Conservation (phyloP, 1,140 invertebrate species). For the Drosophila mayri region DNA sequence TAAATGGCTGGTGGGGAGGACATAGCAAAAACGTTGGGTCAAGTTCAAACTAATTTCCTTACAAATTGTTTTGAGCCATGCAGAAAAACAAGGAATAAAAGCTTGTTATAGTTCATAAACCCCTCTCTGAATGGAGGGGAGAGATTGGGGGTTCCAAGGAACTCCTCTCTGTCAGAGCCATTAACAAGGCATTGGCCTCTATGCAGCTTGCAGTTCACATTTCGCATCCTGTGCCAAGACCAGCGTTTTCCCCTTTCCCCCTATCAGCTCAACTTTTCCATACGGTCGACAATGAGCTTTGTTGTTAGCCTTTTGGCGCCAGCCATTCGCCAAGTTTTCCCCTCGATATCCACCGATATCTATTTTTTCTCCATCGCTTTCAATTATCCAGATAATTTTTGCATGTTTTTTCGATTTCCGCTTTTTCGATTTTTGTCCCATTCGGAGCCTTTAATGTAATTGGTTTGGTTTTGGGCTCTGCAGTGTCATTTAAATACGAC, state of each 20-base stretch:
- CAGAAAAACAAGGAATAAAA: conserved; percentile 31
- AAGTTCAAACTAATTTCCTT: conserved; percentile 73
- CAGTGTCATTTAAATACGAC: conserved; percentile 33
- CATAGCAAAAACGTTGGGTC: conserved; percentile 54
- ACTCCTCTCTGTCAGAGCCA: conserved; percentile 54
- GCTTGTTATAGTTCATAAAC: conserved; percentile 59
- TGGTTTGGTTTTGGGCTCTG: conserved; percentile 54
- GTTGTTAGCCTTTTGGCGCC: conserved; percentile 70
- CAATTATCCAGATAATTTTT: conserved; percentile 76
- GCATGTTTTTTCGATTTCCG: conserved; percentile 68
- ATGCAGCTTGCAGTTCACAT: conserved; percentile 46
- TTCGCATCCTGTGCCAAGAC: conserved; percentile 66
- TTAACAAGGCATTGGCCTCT: conserved; percentile 75
- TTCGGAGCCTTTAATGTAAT: conserved; percentile 72
- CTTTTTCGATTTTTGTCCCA: conserved; percentile 35
- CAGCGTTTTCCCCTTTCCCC: conserved; percentile 14
- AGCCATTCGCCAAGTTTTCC: conserved; percentile 51
- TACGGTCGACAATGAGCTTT: conserved; percentile 50
- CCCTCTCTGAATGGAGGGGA: conserved; percentile 5
- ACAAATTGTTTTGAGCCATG: conserved; percentile 46
- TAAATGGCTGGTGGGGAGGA: conserved; percentile 40
- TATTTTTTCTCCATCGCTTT: conserved; percentile 47
- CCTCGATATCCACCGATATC: conserved; percentile 17
- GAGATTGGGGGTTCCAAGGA: not conserved
- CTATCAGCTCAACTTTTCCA: conserved; percentile 37